Evolutionary conservation across 2,113 vertebrate genomes (phyloP).

Genomic region (Melanerpes aurifrons): DNA sequence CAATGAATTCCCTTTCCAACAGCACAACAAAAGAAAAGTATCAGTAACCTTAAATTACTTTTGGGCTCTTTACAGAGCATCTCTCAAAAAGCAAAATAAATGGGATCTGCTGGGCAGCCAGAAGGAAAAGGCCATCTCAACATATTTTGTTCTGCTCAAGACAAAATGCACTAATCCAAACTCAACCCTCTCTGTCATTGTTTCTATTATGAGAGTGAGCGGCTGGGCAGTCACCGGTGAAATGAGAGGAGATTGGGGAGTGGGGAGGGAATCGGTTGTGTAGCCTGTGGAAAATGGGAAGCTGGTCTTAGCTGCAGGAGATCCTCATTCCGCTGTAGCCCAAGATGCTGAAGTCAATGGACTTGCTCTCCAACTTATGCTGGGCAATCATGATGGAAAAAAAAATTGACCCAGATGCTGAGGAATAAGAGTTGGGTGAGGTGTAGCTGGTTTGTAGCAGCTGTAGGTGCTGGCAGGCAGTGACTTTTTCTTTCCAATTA

Average conservation of each 20-base stretch:
- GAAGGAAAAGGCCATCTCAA: conserved; percentile 15
- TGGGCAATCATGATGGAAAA: background rate
- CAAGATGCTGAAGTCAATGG: background rate
- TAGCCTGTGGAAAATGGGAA: background rate
- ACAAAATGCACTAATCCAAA: background rate
- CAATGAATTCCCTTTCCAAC: background rate
- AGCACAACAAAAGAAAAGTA: conserved; percentile 16
- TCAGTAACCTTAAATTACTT: conserved; percentile 23
- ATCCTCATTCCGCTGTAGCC: accelerated
- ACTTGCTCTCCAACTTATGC: background rate
- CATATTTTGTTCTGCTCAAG: background rate
- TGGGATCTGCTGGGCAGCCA: background rate
- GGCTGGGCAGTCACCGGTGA: background rate
- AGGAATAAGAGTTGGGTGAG: background rate
- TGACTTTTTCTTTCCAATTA: background rate
- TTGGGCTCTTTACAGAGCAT: background rate
- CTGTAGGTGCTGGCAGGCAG: too few species aligned
- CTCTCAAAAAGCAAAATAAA: conserved; percentile 32
- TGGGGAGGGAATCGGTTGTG: background rate
- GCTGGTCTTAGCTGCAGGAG: background rate
- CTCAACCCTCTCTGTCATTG: accelerated
- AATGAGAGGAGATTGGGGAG: background rate
- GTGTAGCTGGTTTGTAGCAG: background rate
- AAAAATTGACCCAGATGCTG: background rate
- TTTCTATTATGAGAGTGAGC: background rate